A percentile compares a stretch with the other conserved stretches of the same genome.
Evolutionary conservation across 2,113 vertebrate species (phyloP).

Genomic region (Lampris incognitus): DNA sequence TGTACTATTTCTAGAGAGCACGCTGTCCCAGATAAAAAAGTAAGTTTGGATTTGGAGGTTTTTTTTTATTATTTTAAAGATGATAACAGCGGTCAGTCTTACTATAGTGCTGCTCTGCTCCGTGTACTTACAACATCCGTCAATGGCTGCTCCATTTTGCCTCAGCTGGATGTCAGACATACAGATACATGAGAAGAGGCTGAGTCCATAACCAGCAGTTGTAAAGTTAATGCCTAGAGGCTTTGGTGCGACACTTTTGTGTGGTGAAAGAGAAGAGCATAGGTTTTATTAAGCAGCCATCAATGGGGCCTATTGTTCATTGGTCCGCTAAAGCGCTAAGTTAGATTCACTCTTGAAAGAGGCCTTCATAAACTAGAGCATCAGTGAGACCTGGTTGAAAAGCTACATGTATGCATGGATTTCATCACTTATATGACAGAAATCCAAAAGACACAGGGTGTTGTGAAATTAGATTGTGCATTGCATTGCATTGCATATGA

Average conservation of each 20-base stretch:
- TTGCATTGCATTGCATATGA: neutral
- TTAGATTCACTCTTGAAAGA: neutral
- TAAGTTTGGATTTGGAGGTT: conserved; percentile 14
- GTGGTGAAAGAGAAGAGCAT: conserved; percentile 44
- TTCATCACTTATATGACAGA: neutral
- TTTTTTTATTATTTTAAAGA: conserved; percentile 10
- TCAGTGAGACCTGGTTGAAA: neutral
- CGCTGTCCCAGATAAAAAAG: conserved; percentile 44
- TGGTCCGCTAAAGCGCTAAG: neutral
- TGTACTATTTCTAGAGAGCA: conserved; percentile 54
- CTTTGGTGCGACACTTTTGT: conserved; percentile 58
- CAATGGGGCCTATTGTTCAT: conserved; percentile 64
- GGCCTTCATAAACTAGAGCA: conserved; percentile 2
- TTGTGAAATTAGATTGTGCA: neutral
- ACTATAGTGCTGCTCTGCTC: neutral
- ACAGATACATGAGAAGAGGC: conserved; percentile 13
- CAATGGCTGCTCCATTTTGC: conserved; percentile 6
- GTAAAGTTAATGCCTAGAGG: conserved; percentile 34
- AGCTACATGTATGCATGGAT: no score
- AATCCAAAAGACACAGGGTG: neutral
- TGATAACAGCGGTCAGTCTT: conserved; percentile 7
- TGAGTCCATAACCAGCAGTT: conserved; percentile 48
- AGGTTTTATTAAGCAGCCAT: conserved; percentile 60
- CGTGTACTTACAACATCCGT: conserved; percentile 15
- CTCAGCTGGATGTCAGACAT: conserved; percentile 13